Conservation (phyloP, 2,797 vertebrate species). For the Silurus aristotelis region DNA sequence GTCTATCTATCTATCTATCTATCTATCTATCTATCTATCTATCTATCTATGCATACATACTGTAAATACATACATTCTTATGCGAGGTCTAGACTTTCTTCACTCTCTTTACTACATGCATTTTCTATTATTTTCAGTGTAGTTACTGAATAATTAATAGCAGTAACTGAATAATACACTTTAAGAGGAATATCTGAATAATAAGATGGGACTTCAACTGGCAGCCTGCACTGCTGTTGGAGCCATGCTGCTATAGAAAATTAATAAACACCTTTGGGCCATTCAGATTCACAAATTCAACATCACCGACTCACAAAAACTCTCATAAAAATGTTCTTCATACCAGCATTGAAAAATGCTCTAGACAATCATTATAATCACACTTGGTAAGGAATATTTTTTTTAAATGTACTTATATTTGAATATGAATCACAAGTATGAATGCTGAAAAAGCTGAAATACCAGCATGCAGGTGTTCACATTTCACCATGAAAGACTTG, state of each 20-base stretch:
- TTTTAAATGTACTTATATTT: background rate
- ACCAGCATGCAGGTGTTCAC: background rate
- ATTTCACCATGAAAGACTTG: background rate
- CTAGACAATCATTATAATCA: background rate
- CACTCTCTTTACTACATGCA: background rate
- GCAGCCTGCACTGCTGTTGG: background rate
- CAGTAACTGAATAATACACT: conserved; percentile 5
- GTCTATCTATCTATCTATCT: no score
- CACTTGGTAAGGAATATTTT: background rate
- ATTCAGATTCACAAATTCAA: background rate
- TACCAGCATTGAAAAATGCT: background rate
- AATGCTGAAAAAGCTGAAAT: background rate
- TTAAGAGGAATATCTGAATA: conserved; percentile 13
- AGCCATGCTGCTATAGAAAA: background rate
- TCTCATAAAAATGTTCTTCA: background rate
- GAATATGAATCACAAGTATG: background rate
- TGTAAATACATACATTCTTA: no score
- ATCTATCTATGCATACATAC: no score
- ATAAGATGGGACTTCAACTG: background rate
- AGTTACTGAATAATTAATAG: conserved; percentile 14
- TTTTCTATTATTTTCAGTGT: background rate
- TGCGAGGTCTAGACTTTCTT: background rate
- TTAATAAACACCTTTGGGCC: conserved; percentile 6
- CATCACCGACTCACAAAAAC: background rate
- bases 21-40: no score